A percentile compares a stretch with the other conserved stretches of the same genome.
Conservation (phyloP, 2,888 invertebrate species). For the Agriotes lineatus region DNA sequence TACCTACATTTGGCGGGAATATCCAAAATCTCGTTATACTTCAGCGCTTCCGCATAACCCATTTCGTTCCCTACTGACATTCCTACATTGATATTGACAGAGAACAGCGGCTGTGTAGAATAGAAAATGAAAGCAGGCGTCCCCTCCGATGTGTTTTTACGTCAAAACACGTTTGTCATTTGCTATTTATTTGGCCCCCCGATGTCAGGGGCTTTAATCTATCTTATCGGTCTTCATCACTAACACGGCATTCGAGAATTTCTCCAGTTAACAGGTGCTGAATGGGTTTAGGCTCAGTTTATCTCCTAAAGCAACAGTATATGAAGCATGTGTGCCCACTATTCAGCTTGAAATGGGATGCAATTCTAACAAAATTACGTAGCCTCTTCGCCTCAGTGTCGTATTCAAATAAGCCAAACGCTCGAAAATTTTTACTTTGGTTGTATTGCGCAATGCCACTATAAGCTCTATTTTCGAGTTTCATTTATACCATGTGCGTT, state of each 20-base stretch:
- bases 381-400: too few relatives aligned
- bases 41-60: slow-evolving; percentile 41
- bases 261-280: slow-evolving; percentile 27
- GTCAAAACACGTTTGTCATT: slow-evolving; percentile 44
- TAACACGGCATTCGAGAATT: slow-evolving; percentile 18
- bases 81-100: slow-evolving; percentile 44
- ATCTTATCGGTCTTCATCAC: slow-evolving; percentile 41
- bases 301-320: background rate
- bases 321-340: background rate
- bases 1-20: slow-evolving; percentile 32
- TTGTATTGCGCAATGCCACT: too few relatives aligned
- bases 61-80: slow-evolving; percentile 43
- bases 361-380: background rate
- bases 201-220: slow-evolving; percentile 38
- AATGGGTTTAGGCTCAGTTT: slow-evolving; percentile 19
- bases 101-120: slow-evolving; percentile 42
- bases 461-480: too few relatives aligned
- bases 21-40: slow-evolving; percentile 41
- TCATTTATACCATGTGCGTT: too few relatives aligned
- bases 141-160: slow-evolving; percentile 41
- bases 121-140: slow-evolving; percentile 41
- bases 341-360: background rate
- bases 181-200: slow-evolving; percentile 38
- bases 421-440: too few relatives aligned
- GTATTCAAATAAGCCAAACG: too few relatives aligned